Conservation (phyloP, 1,140 invertebrate species). For the Drosophila yakuba region DNA sequence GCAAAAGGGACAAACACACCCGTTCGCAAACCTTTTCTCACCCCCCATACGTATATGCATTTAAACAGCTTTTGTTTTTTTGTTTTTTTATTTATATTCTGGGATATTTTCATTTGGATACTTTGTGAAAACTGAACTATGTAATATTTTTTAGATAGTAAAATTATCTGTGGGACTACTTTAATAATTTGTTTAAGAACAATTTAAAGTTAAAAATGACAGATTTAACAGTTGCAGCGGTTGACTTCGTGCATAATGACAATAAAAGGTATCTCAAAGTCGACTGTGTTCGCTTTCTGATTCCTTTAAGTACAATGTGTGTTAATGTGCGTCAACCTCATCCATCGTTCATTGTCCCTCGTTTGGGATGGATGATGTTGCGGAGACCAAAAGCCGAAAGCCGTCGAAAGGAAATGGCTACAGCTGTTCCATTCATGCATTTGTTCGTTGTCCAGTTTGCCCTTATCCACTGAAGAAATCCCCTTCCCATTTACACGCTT, state of each 20-base stretch:
- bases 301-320: slow-evolving; percentile 69
- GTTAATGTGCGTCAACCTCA: slow-evolving; percentile 75
- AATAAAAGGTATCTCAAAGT: not conserved
- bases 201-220: not conserved
- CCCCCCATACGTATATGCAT: slow-evolving; percentile 20
- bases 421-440: slow-evolving; percentile 72
- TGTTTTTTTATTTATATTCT: not conserved
- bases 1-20: slow-evolving; percentile 70
- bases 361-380: slow-evolving; percentile 10
- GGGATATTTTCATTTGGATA: slow-evolving; percentile 26
- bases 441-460: slow-evolving; percentile 57
- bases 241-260: no score
- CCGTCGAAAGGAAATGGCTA: slow-evolving; percentile 74
- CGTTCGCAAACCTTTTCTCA: slow-evolving; percentile 11
- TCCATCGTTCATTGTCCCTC: slow-evolving; percentile 10
- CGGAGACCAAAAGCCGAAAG: slow-evolving; percentile 44
- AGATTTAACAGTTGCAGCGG: no score
- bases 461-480: slow-evolving; percentile 10
- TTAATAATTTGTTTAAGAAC: no score
- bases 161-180: no score
- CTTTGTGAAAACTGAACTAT: not conserved
- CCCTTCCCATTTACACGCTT: not conserved
- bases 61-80: slow-evolving; percentile 16
- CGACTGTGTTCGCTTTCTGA: not conserved
- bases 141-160: no score